A percentile compares a stretch with the other conserved stretches of the same genome.
phyloP scores from a whole-genome alignment of 2,113 vertebrate genomes.

The Paramisgurnus dabryanus region DNA sequence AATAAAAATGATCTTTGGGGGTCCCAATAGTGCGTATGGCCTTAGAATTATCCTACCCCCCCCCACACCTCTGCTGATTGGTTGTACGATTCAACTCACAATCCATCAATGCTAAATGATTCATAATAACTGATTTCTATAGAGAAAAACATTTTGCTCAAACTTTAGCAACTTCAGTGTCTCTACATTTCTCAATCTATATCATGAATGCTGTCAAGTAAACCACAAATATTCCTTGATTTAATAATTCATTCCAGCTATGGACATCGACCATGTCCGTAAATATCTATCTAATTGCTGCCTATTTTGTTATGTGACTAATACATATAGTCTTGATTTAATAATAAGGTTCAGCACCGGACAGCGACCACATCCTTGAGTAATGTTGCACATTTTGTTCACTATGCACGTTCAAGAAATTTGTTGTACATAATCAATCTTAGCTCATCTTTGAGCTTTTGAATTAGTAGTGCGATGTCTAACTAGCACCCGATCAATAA shows the following conservation, averaged over 20 bases:
- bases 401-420: no score
- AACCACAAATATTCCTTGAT: not conserved
- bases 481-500: not conserved
- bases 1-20: no score
- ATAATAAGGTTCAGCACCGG: not conserved
- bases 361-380: no score
- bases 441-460: not conserved
- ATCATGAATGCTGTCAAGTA: not conserved
- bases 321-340: not conserved
- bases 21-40: no score
- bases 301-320: not conserved
- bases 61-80: no score
- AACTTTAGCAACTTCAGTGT: no score
- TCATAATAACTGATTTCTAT: no score
- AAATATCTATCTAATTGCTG: not conserved
- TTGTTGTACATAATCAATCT: not conserved
- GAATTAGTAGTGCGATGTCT: not conserved
- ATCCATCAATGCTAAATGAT: no score
- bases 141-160: no score
- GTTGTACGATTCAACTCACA: no score
- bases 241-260: constrained; percentile 15
- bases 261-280: constrained; percentile 26
- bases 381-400: no score
- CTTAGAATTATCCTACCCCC: no score
- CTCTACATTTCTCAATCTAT: not conserved